Percentiles rank a stretch among this genome's conserved stretches.
phyloP scores from a whole-genome alignment of 2,888 invertebrate species.

The Tillus elongatus region DNA sequence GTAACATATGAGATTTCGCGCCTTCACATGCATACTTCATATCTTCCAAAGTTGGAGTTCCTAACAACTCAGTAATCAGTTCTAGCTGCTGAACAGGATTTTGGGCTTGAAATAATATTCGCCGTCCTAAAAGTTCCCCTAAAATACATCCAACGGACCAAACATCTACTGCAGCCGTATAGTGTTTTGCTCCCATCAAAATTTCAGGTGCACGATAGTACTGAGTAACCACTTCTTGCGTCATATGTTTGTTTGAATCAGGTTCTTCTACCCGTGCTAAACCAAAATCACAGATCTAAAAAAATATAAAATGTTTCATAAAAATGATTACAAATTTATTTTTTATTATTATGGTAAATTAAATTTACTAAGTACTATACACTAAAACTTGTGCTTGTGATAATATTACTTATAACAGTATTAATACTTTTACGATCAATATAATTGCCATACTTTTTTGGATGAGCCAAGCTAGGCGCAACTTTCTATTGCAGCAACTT shows the following conservation, averaged over 20 bases:
- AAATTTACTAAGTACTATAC: no score
- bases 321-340: no score
- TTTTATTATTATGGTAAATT: no score
- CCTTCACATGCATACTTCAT: conserved; percentile 97
- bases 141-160: conserved; percentile 99
- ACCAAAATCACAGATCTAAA: conserved; percentile 96
- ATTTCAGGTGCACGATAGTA: conserved; percentile 99
- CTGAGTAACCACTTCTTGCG: conserved; percentile 99
- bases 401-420: no score
- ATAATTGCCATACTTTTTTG: no score
- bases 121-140: conserved; percentile 88
- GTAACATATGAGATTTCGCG: conserved; percentile 83
- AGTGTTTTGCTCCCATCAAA: conserved; percentile 96
- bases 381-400: no score
- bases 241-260: conserved; percentile 90
- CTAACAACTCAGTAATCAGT: conserved; percentile 92
- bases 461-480: no score
- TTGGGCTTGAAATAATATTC: conserved; percentile 94
- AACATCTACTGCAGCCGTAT: conserved; percentile 93
- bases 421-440: no score
- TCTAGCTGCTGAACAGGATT: conserved; percentile 96
- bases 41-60: conserved; percentile 90
- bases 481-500: no score
- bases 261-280: conserved; percentile 96
- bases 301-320: conserved; percentile 13